Base-by-base conservation (phyloP, 2,888 invertebrate species). In the Doris montereyensis region DNA sequence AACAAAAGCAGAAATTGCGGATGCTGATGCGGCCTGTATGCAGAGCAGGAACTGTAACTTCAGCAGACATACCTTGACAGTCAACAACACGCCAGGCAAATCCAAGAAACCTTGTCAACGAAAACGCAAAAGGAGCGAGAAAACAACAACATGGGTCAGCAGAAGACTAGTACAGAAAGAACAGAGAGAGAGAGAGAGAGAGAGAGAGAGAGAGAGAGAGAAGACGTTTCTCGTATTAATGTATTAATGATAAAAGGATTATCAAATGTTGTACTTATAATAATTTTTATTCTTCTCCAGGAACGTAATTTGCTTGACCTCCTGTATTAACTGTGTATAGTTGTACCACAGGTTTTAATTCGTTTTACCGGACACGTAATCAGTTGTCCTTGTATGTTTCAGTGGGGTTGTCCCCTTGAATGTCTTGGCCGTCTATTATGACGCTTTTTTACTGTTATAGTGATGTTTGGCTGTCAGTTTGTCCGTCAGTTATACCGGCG, bases 1-100 rank as follows among this genome's bases (percentile, higher is more conserved):
- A 10, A 65, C 67, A 26, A 65, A 65, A 65, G 24, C 67, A 65
- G 24, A 65, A 26, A 65, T 65, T 62, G 62, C 62, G 62, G 62
- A 62, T 62, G 10, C 62, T 62, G 62, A 62, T 62, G 62, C 62
- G 62, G 24, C 67, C 67, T 65, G 67, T 13, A 2, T 30, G 67
- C 24, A 24, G 67, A 65, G 4, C 24, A 65, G 1, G 67, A 3
- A 65, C 28, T 65, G 67, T 65, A 30, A 65, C 67, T 65, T 65
- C 67, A 65, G 67, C 1, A 21, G 67, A 65, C 3, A 65, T 21
- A 26, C 67, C 21, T 26, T 65, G 24, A 65, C 4, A 65, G 24
- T 65, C 24, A 65, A 65, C 67, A 24, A 13, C 10, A 65, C 24
- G 67, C 24, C 67, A 65, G 28, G 67, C 67, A 65, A 3, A 30